Base-by-base conservation (phyloP, 1,140 invertebrate genomes). In the Cotesia glomerata region DNA sequence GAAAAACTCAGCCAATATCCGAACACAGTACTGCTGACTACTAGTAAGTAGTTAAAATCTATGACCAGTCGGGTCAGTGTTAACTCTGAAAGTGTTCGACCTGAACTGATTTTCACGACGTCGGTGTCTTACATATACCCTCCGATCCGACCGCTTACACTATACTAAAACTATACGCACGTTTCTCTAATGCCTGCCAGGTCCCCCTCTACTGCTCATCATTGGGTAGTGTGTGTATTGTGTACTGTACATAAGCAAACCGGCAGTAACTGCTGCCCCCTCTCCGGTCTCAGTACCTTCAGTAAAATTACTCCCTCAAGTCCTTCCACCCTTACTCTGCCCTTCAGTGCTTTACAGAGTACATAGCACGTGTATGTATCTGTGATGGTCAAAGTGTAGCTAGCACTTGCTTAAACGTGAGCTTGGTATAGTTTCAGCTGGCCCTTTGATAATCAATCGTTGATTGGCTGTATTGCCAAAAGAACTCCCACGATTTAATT, bases 21-120 rank as follows among this genome's bases (percentile, higher is more conserved):
- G 26, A 26, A 26, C 1, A 26, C 26, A 1, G 26, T 26, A 26
- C 26, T 26, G 26, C 1, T 26, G 26, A 26, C 26, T 26, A 26
- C 39, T 7, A 45, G 39, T 32, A 36, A 16, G 8, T 13, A 45
- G 11, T 14, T 49, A 49, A 45, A 9, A 56, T 9, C n/a, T 5
- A 13, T 16, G 11, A 63, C 11, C 32, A 9, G 32, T 3, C 14
- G 39, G 36, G 62, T 18, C 67, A 45, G 54, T 74, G 34, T 58
- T 70, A 54, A 63, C 69, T 56, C 52, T 9, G 36, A 58, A 71
- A 54, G 69, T 63, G 75, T 59, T 74, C 76, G 73, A 77, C 51
- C 71, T 77, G 66, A 68, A 77, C 75, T 74, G 75, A 76, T 45
- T 45, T 26, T 69, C 13, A 34, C 32, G 18, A 64, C 59, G 59